Evolutionary conservation across 2,888 invertebrate species (phyloP).

Genomic region (Athetis lepigone): DNA sequence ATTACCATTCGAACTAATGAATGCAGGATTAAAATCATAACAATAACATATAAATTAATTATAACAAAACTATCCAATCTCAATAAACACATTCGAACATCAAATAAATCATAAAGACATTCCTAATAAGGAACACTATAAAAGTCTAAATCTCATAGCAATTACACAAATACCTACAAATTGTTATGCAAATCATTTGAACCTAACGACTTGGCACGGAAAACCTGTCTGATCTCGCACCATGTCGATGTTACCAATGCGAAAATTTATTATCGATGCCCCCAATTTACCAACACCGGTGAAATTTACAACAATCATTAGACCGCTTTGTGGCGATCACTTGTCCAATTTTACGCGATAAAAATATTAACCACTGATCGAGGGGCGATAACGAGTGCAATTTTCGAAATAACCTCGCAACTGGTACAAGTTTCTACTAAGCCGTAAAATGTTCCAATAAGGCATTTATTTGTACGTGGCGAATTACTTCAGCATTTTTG

Average conservation of each 20-base stretch:
- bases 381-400: conserved; percentile 55
- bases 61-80: conserved; percentile 30
- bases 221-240: conserved; percentile 69
- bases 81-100: conserved; percentile 41
- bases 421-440: conserved; percentile 41
- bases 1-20: conserved; percentile 43
- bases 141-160: conserved; percentile 50
- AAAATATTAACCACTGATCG: conserved; percentile 60
- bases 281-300: conserved; percentile 70
- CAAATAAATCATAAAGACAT: conserved; percentile 50
- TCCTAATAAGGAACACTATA: conserved; percentile 46
- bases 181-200: conserved; percentile 76
- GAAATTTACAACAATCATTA: conserved; percentile 66
- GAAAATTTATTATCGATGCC: conserved; percentile 77
- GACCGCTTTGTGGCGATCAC: conserved; percentile 64
- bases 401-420: conserved; percentile 54
- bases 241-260: conserved; percentile 70
- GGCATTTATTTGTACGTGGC: conserved; percentile 54
- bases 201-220: conserved; percentile 74
- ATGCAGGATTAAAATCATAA: conserved; percentile 47
- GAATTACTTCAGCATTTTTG: conserved; percentile 48
- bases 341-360: conserved; percentile 63
- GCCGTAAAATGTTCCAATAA: conserved; percentile 57
- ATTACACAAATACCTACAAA: conserved; percentile 67
- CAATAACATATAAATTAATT: conserved; percentile 54